Conservation (phyloP, 2,888 invertebrate species). For the Euclidia mi region DNA sequence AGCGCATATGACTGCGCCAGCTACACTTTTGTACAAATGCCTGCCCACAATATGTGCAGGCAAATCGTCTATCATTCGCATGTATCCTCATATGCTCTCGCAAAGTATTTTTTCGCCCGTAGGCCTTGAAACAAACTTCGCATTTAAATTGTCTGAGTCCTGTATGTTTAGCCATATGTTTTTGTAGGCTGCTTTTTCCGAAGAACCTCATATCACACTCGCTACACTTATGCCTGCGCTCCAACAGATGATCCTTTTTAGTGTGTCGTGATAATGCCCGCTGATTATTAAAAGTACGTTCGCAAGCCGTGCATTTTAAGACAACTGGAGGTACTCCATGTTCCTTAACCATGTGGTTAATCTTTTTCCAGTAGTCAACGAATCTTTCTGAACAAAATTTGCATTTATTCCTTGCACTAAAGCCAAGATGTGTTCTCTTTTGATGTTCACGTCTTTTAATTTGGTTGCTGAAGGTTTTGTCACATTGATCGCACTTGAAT, state of each 20-base stretch:
- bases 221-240: slow-evolving; percentile 75
- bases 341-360: slow-evolving; percentile 69
- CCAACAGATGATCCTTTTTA: slow-evolving; percentile 78
- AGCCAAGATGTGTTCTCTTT: slow-evolving; percentile 48
- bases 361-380: slow-evolving; percentile 70
- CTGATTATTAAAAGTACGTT: slow-evolving; percentile 68
- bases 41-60: slow-evolving; percentile 60
- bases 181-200: slow-evolving; percentile 56
- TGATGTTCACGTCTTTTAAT: slow-evolving; percentile 51
- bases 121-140: slow-evolving; percentile 72
- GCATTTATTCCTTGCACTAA: slow-evolving; percentile 64
- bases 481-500: slow-evolving; percentile 69
- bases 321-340: slow-evolving; percentile 67
- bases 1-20: slow-evolving; percentile 77
- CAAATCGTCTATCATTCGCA: slow-evolving; percentile 61
- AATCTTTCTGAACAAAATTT: slow-evolving; percentile 66
- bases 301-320: slow-evolving; percentile 73
- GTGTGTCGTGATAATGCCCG: slow-evolving; percentile 66
- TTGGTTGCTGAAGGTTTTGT: slow-evolving; percentile 62
- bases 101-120: slow-evolving; percentile 67
- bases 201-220: slow-evolving; percentile 81
- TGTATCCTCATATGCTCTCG: slow-evolving; percentile 71
- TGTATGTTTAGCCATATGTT: slow-evolving; percentile 74
- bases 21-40: slow-evolving; percentile 72
- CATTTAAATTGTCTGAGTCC: slow-evolving; percentile 69